phyloP scores from a whole-genome alignment of 2,113 vertebrate genomes.

The Pristiophorus japonicus region DNA sequence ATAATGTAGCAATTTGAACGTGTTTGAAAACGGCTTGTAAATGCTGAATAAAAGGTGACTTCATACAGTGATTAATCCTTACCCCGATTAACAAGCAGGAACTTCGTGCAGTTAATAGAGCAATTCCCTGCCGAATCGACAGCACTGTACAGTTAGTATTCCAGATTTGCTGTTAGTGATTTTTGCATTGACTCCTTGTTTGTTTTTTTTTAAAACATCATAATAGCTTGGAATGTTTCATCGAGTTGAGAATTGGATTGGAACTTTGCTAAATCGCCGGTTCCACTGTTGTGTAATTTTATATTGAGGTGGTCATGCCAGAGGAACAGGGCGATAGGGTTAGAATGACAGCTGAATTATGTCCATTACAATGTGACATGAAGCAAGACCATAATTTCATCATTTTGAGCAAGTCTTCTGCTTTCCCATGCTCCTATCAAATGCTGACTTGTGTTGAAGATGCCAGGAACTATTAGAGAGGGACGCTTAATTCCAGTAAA shows the following conservation, averaged over 20 bases:
- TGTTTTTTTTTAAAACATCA: neutral
- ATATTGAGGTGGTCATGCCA: neutral
- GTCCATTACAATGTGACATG: neutral
- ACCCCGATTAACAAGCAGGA: neutral
- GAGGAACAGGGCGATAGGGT: neutral
- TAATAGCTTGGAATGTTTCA: neutral
- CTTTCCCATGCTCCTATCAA: too few relatives aligned
- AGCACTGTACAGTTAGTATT: neutral
- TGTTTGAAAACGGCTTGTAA: neutral
- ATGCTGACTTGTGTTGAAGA: neutral
- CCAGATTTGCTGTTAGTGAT: neutral
- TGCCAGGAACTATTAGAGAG: neutral
- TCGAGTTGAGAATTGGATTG: neutral
- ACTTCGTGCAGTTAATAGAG: neutral
- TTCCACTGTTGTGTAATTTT: neutral
- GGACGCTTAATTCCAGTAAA: neutral
- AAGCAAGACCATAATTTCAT: too few relatives aligned
- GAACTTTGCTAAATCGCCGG: neutral
- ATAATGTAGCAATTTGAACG: neutral
- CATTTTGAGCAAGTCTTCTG: too few relatives aligned
- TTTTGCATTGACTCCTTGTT: neutral
- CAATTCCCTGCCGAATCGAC: neutral
- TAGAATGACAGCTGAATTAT: neutral
- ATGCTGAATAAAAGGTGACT: neutral
- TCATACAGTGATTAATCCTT: neutral